These are phyloP conservation scores for Steinernema feltiae DNA, from an alignment of 1,140 invertebrate species.

Conservation along the genomic window DNA sequence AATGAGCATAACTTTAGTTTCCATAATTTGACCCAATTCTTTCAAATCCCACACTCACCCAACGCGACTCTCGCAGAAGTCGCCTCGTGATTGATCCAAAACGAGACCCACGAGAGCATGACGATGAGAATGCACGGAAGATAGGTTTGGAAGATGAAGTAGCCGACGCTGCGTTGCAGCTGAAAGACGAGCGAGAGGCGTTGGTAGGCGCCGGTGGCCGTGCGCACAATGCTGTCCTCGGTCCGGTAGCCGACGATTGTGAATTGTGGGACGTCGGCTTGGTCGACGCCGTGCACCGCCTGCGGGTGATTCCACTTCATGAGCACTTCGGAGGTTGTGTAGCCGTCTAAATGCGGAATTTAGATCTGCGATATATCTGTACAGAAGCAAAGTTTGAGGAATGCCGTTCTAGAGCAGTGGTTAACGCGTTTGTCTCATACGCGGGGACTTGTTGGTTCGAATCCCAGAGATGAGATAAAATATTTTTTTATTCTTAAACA, in stretches of 20 bases:
- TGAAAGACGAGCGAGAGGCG: conserved; percentile 79
- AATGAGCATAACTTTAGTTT: no score
- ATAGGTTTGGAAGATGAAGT: conserved; percentile 77
- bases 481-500: no score
- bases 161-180: conserved; percentile 72
- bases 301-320: conserved; percentile 83
- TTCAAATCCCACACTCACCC: conserved; percentile 61
- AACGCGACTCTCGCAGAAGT: conserved; percentile 72
- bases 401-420: no score
- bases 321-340: conserved; percentile 89
- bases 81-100: conserved; percentile 78
- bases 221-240: conserved; percentile 74
- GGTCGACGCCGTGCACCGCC: conserved; percentile 78
- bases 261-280: conserved; percentile 88
- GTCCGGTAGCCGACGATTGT: conserved; percentile 87
- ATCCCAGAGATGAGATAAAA: no score
- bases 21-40: no score
- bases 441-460: no score
- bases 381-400: no score
- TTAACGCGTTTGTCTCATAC: no score
- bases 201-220: conserved; percentile 84
- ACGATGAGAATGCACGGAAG: conserved; percentile 72
- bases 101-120: conserved; percentile 79
- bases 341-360: conserved; percentile 74
- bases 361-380: no score